A percentile compares a stretch with the other conserved stretches of the same genome.
These are phyloP conservation scores for Crossocerus cetratus DNA, from an alignment of 2,888 invertebrate species.

Conservation along the genomic window DNA sequence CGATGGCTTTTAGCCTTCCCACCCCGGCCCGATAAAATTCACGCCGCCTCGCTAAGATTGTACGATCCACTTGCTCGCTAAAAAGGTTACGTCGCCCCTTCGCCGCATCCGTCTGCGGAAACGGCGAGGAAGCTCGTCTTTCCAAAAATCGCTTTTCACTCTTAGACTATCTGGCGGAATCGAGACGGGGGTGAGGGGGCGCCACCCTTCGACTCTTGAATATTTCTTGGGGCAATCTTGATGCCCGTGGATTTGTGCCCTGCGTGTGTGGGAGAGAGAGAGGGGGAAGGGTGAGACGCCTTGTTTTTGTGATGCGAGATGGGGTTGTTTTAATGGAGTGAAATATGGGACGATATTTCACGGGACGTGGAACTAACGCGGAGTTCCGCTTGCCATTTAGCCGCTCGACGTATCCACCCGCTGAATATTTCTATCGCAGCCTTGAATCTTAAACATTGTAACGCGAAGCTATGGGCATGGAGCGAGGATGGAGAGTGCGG, in stretches of 20 bases:
- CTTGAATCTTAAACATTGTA: conserved; percentile 36
- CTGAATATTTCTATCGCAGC: conserved; percentile 9
- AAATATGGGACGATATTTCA: background rate
- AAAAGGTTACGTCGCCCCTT: no score
- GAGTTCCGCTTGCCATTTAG: background rate
- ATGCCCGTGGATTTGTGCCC: no score
- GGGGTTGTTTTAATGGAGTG: conserved; percentile 1
- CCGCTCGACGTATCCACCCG: background rate
- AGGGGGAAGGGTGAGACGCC: conserved; percentile 8
- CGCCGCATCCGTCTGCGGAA: no score
- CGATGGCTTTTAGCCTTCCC: conserved; percentile 23
- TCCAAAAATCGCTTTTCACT: no score
- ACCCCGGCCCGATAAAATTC: conserved; percentile 39
- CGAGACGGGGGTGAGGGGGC: no score
- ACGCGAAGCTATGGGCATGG: background rate
- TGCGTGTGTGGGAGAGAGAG: conserved; percentile 7
- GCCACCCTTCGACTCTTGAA: no score
- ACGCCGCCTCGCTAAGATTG: no score
- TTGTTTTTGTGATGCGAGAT: no score
- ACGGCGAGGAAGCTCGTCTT: no score
- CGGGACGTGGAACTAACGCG: background rate
- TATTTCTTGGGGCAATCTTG: no score
- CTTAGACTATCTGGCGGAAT: no score
- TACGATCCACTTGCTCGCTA: no score
- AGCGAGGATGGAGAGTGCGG: background rate